These are phyloP conservation scores for Alosa sapidissima DNA, from an alignment of 2,797 vertebrate genomes.

Conservation along the genomic window DNA sequence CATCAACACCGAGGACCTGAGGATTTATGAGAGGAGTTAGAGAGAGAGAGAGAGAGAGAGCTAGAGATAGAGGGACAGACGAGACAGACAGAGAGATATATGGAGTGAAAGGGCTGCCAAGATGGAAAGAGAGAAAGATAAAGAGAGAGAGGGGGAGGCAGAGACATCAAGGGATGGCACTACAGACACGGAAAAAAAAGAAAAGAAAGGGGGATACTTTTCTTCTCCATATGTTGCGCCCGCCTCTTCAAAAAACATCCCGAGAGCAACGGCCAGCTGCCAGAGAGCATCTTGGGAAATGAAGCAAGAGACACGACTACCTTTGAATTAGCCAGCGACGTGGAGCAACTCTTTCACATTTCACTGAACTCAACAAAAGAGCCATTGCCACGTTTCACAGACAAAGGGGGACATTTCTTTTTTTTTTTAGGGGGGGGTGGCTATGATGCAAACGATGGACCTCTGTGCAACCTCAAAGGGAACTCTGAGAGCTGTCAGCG, in stretches of 20 bases:
- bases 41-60: background rate
- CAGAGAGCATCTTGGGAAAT: slow-evolving; percentile 16
- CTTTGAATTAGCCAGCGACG: slow-evolving; percentile 1
- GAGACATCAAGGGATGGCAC: background rate
- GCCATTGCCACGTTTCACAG: background rate
- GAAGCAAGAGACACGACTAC: background rate
- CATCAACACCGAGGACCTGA: background rate
- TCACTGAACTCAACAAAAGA: background rate
- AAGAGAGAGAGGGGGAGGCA: too few species aligned
- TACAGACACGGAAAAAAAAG: background rate
- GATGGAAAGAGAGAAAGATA: background rate
- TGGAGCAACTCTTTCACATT: background rate
- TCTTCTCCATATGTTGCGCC: background rate
- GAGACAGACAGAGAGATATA: background rate
- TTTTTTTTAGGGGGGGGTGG: background rate
- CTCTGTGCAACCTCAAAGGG: slow-evolving; percentile 12
- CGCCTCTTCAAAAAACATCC: background rate
- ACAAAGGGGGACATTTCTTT: background rate
- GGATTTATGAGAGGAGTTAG: background rate
- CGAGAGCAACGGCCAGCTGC: background rate
- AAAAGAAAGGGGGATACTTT: background rate
- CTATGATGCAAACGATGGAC: background rate
- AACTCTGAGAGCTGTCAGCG: background rate
- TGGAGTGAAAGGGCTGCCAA: background rate
- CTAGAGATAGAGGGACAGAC: background rate